Evolutionary conservation across 2,888 invertebrate genomes (phyloP), one percentile per base, ranked within the genome.

Genomic region (Aproaerema taeniolella): DNA sequence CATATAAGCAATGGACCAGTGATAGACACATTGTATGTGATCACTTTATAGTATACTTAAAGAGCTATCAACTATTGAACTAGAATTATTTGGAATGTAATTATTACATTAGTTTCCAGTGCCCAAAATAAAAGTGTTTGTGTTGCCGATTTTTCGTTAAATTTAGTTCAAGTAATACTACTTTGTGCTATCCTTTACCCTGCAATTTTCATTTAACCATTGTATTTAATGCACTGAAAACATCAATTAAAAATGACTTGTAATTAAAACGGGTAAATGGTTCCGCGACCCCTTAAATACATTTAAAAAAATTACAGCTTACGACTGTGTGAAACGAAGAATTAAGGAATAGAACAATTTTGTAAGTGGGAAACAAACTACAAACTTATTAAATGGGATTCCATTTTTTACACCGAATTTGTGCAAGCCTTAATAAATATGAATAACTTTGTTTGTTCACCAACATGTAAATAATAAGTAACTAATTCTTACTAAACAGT

Each of bases 11-110:
- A n/a, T n/a, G n/a, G n/a, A n/a, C n/a, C n/a, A n/a, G n/a, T n/a
- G n/a, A n/a, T n/a, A n/a, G n/a, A n/a, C n/a, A n/a, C n/a, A n/a
- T n/a, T n/a, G n/a, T n/a, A n/a, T n/a, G n/a, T n/a, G n/a, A n/a
- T n/a, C n/a, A n/a, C n/a, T n/a, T n/a, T n/a, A n/a, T n/a, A n/a
- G n/a, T n/a, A n/a, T n/a, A n/a, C n/a, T n/a, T 20, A 16, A 47
- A 47, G 49, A 42, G 54, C 49, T 54, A 58, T 42, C 38, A 42
- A 48, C 49, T 33, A 32, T 16, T 31, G 37, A 14, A 26, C 9
- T 15, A 33, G 11, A 52, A 57, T 41, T 49, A 53, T 41, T 55
- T 74, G 74, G 75, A 74, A 75, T 75, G 75, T 75, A 45, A 51
- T 48, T 53, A 57, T 45, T 40, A 50, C 50, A 41, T 43, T 51